Evolutionary conservation across 2,113 vertebrate species (phyloP).

Genomic region (Ictalurus punctatus): DNA sequence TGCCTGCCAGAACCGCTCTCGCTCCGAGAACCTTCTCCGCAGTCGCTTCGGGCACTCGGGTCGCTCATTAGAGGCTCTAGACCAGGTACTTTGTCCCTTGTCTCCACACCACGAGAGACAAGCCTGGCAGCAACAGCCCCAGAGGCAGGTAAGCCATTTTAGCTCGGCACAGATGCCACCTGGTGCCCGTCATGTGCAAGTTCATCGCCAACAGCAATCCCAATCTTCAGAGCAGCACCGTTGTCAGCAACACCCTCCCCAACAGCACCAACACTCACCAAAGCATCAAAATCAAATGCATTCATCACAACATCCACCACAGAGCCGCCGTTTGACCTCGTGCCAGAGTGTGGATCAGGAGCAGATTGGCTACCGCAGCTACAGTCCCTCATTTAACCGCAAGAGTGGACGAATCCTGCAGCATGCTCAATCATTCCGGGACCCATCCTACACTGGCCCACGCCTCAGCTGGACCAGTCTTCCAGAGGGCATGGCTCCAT

Average conservation of each 20-base stretch:
- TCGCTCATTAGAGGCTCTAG: constrained; percentile 82
- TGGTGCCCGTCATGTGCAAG: constrained; percentile 53
- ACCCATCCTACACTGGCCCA: constrained; percentile 86
- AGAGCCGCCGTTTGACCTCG: constrained; percentile 71
- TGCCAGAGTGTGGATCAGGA: constrained; percentile 80
- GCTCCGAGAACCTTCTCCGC: constrained; percentile 83
- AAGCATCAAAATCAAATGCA: constrained; percentile 51
- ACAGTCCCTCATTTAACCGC: constrained; percentile 93
- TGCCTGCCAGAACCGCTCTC: constrained; percentile 68
- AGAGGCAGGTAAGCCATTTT: constrained; percentile 59
- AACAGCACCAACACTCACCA: constrained; percentile 46
- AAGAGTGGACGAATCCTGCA: constrained; percentile 88
- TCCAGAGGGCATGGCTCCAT: constrained; percentile 57
- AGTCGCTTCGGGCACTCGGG: constrained; percentile 71
- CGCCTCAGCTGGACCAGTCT: constrained; percentile 76
- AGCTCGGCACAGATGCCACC: constrained; percentile 47
- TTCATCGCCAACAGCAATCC: constrained; percentile 60
- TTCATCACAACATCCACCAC: constrained; percentile 55
- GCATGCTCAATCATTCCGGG: constrained; percentile 89
- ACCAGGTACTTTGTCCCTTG: constrained; percentile 70
- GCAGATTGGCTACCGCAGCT: constrained; percentile 87
- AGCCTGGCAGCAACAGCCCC: constrained; percentile 66
- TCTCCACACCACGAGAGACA: constrained; percentile 73
- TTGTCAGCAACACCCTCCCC: constrained; percentile 28
- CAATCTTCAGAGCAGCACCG: constrained; percentile 55